Evolutionary conservation across 35 echinoderm and acorn worm species (phyloP).

Genomic region (Amphiura filiformis): DNA sequence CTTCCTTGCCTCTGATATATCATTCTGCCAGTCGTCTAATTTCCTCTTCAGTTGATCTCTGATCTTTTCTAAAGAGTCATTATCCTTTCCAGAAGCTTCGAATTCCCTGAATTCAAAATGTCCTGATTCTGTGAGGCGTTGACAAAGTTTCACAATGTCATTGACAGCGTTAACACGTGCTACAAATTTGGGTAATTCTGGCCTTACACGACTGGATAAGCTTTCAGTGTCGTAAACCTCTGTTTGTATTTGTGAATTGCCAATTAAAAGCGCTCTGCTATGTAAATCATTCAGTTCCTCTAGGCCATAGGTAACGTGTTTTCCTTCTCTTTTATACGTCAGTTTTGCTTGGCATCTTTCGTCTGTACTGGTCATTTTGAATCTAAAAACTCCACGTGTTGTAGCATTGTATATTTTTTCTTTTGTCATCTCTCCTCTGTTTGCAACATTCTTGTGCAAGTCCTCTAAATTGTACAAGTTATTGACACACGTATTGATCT

Average conservation of each 20-base stretch:
- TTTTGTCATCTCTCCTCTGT: constrained; percentile 43
- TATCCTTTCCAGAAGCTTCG: not conserved
- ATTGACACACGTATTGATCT: constrained; percentile 19
- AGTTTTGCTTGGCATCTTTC: not conserved
- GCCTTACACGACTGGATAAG: not conserved
- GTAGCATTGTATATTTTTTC: constrained; percentile 30
- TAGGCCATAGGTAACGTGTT: not conserved
- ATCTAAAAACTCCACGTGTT: not conserved
- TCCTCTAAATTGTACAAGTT: constrained; percentile 13
- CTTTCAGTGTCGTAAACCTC: not conserved
- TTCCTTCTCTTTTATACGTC: constrained; percentile 2
- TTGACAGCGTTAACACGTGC: not conserved
- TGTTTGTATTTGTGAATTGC: not conserved
- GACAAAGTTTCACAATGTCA: constrained; percentile 26
- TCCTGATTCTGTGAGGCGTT: not conserved
- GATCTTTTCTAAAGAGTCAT: not conserved
- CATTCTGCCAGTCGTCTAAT: not conserved
- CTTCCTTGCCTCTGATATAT: not conserved
- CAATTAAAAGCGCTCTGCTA: constrained; percentile 33
- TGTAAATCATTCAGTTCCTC: constrained; percentile 34
- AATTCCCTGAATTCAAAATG: constrained; percentile 26
- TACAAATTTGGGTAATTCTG: not conserved
- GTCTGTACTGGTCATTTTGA: not conserved
- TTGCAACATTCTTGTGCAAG: constrained; percentile 34
- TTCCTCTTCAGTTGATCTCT: not conserved